phyloP scores from a whole-genome alignment of 2,113 vertebrate genomes.

The Aix galericulata region DNA sequence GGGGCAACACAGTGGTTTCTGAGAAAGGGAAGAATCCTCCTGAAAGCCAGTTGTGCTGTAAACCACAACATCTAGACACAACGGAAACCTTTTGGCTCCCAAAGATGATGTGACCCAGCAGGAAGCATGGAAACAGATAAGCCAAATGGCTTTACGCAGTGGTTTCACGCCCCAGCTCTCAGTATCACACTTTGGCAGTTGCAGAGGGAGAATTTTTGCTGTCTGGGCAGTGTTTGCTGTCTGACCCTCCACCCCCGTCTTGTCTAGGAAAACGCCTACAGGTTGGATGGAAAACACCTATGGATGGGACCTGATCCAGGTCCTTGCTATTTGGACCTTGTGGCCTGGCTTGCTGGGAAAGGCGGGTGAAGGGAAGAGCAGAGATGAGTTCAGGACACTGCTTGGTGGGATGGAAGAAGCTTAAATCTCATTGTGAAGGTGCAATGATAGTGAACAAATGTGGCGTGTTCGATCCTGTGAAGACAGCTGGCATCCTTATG shows the following conservation, averaged over 20 bases:
- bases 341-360: background rate
- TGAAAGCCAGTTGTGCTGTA: background rate
- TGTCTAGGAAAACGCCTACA: background rate
- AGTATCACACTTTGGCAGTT: background rate
- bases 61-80: background rate
- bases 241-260: background rate
- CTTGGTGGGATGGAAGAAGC: background rate
- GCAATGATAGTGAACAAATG: background rate
- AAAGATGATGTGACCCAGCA: background rate
- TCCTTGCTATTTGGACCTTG: background rate
- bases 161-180: background rate
- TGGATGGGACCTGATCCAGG: background rate
- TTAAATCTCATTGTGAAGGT: background rate
- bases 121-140: background rate
- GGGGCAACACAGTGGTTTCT: background rate
- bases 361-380: background rate
- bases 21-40: background rate
- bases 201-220: background rate
- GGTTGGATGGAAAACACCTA: background rate
- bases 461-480: fast-evolving
- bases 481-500: background rate
- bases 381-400: background rate
- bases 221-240: background rate
- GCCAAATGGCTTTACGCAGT: background rate
- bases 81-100: background rate